These are phyloP conservation scores for Gymnothorax reevesii DNA, from an alignment of 2,797 vertebrate genomes.

Conservation along the genomic window DNA sequence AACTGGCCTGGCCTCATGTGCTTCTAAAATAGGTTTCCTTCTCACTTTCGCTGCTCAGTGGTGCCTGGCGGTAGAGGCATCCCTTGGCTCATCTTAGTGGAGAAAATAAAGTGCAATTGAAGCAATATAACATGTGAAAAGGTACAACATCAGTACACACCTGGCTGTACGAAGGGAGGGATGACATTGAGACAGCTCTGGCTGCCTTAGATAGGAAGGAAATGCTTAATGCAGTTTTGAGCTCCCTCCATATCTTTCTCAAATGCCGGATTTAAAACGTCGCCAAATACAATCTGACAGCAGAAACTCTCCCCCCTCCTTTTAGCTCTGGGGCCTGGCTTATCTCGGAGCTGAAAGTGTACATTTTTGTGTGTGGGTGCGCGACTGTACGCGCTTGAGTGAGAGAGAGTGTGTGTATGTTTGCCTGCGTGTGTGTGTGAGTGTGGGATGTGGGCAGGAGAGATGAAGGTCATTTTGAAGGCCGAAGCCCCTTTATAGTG, in stretches of 20 bases:
- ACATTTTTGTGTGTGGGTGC: background rate
- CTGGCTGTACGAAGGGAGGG: background rate
- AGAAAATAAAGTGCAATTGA: slow-evolving; percentile 33
- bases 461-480: background rate
- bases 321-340: slow-evolving; percentile 40
- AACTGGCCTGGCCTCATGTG: slow-evolving; percentile 44
- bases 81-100: slow-evolving; percentile 31
- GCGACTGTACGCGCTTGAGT: too few relatives aligned
- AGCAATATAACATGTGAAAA: slow-evolving; percentile 1
- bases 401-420: too few relatives aligned
- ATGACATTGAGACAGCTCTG: slow-evolving; percentile 2
- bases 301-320: slow-evolving; percentile 6
- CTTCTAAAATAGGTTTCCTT: slow-evolving; percentile 53
- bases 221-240: slow-evolving; percentile 31
- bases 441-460: background rate
- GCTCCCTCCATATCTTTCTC: slow-evolving; percentile 40
- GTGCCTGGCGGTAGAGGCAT: slow-evolving; percentile 46
- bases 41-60: slow-evolving; percentile 51
- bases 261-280: slow-evolving; percentile 36
- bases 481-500: background rate
- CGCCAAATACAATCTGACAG: slow-evolving; percentile 32
- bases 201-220: background rate
- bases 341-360: slow-evolving; percentile 12
- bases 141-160: background rate
- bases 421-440: background rate